Evolutionary conservation across 2,113 vertebrate genomes (phyloP), one percentile per base, ranked within the genome.

Genomic region (Tragulus kanchil): DNA sequence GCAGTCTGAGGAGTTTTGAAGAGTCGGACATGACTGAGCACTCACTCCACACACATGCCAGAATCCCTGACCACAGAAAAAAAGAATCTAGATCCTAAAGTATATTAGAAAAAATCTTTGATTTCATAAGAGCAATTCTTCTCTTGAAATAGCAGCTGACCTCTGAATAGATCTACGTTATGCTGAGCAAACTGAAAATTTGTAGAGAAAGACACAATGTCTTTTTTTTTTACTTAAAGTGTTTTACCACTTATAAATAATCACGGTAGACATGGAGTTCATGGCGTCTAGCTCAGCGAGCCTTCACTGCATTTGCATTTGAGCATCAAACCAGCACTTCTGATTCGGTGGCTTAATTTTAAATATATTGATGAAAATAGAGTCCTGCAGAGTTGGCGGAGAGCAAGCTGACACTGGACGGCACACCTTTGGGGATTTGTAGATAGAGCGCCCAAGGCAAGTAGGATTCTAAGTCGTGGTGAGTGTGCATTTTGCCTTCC

Each of bases 81-180:
- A 79, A 79, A 93, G 73, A 79, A 45, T 87, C 85, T n/a, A 21
- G 59, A 69, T 94, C 48, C 77, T 93, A 58, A 93, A 21, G 26
- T n/a, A 23, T 16, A 71, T 54, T 84, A 94, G 69, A 31, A 42
- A 64, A 93, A 85, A 87, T 54, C 62, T 75, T 90, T 92, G 71
- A 78, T 85, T 94, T 95, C 48, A 26, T 50, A 50, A 88, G 54
- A 71, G 85, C 56, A 45, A 54, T 90, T 42, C 56, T 95, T 94
- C 77, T 93, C 92, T 77, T 85, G 71, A 93, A 96, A 95, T 36
- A 85, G 89, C 65, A 58, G 59, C 61, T 79, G 90, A 87, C 85
- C 86, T 87, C n/a, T 31, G 75, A 95, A 84, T 42, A 88, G 84
- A 96, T 94, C 93, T 83, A 95, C 85, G 90, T 95, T 85, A 69